Evolutionary conservation across 2,797 vertebrate species (phyloP), one percentile per base, ranked within the genome.

Genomic region (Tinamus major): DNA sequence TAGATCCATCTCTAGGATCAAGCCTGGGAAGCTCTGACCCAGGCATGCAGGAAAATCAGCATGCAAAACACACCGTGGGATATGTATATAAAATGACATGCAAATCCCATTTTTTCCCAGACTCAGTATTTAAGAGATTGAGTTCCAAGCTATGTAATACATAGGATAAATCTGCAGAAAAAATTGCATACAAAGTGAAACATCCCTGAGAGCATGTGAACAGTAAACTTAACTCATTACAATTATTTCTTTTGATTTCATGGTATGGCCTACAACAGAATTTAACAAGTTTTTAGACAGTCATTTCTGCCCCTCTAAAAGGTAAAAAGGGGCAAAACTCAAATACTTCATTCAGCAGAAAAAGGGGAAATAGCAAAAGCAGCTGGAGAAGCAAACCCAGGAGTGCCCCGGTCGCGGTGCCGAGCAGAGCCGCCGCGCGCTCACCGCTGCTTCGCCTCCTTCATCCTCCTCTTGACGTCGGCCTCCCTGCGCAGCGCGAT

Each of bases 361-460:
- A n/a, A 56, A 8, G 87, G 10, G 1, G 31, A 23, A 85, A 56
- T 0, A 90, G 35, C 51, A 70, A 61, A 65, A 46, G 37, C 29
- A 71, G 83, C 23, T 53, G 31, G 24, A 75, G 64, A 0, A 61
- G n/a, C 37, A 35, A 56, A 41, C n/a, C 26, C 39, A 8, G 42
- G 20, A 4, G 17, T 16, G 12, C 31, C 15, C 44, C 9, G 8
- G 26, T 51, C 87, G 69, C 87, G 58, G 23, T 26, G 62, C 17
- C 11, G 61, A 79, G 55, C 14, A n/a, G 29, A 35, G 35, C 35
- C 35, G 35, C 41, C 41, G 41, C 41, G 41, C 41, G 89, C 98
- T 96, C 96, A 99, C 99, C 98, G 98, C 91, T 99, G 99, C 96
- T 99, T 99, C 59, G 98, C 98, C 49, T 99, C 99, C 31, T 98